These are phyloP conservation scores for Schizotus pectinicornis DNA, from an alignment of 2,888 invertebrate species.

Conservation along the genomic window DNA sequence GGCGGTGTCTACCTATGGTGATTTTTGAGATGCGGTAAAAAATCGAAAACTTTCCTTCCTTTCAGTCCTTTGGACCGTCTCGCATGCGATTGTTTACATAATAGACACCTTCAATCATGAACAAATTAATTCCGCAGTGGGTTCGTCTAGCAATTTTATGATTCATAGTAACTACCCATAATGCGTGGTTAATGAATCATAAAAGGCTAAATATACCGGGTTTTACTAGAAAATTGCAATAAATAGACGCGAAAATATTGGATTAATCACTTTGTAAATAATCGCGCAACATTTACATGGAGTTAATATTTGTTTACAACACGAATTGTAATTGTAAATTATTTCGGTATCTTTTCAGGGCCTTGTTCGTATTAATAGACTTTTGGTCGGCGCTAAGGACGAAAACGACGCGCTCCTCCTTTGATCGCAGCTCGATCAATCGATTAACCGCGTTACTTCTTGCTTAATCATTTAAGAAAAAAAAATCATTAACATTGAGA, in stretches of 20 bases:
- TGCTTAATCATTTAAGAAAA: no score
- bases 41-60: no score
- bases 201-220: slow-evolving; percentile 18
- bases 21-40: no score
- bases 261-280: slow-evolving; percentile 22
- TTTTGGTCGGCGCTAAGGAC: background rate
- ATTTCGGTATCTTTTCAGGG: background rate
- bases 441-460: no score
- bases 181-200: slow-evolving; percentile 19
- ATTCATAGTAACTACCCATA: slow-evolving; percentile 15
- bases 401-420: no score
- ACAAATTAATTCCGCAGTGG: background rate
- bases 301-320: no score
- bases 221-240: slow-evolving; percentile 11
- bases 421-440: no score
- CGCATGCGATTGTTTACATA: no score
- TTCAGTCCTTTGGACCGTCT: background rate
- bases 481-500: no score
- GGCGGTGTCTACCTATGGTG: no score
- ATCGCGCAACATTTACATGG: slow-evolving; percentile 1
- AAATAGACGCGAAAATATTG: slow-evolving; percentile 13
- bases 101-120: no score
- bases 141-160: slow-evolving; percentile 10
- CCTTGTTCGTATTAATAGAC: slow-evolving; percentile 2
- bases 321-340: slow-evolving; percentile 1